These are phyloP conservation scores for Trichopoda pennipes DNA, from an alignment of 2,888 invertebrate species.

Conservation along the genomic window DNA sequence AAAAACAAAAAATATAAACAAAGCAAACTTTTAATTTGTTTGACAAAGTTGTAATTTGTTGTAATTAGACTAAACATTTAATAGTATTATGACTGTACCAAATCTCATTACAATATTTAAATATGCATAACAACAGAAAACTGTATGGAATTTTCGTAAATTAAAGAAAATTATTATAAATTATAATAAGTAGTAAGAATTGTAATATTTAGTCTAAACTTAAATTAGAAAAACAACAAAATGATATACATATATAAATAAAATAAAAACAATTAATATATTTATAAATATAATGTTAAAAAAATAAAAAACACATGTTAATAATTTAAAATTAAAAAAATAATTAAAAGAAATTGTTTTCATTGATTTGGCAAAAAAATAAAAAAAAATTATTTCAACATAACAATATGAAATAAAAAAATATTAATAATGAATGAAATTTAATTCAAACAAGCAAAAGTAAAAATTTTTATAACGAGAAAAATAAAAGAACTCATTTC, in stretches of 20 bases:
- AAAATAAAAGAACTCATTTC: neutral
- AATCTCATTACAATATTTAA: constrained; percentile 63
- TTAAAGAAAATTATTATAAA: constrained; percentile 19
- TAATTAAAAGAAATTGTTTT: constrained; percentile 45
- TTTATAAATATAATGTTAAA: constrained; percentile 51
- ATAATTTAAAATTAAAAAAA: constrained; percentile 50
- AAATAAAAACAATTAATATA: constrained; percentile 27
- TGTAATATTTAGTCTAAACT: constrained; percentile 65
- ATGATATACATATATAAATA: constrained; percentile 17
- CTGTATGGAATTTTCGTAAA: constrained; percentile 45
- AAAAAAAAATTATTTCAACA: constrained; percentile 10
- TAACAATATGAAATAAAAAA: constrained; percentile 14
- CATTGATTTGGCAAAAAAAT: constrained; percentile 38
- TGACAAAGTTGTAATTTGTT: constrained; percentile 5
- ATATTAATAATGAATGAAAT: neutral
- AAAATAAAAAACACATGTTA: constrained; percentile 51
- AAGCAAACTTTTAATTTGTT: constrained; percentile 19
- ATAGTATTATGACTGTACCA: constrained; percentile 72
- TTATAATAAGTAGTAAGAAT: constrained; percentile 69
- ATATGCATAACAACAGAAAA: constrained; percentile 24
- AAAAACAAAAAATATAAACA: constrained; percentile 10
- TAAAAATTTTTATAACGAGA: neutral
- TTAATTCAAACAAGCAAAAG: neutral
- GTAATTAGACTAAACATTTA: constrained; percentile 39
- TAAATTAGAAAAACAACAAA: constrained; percentile 26